Evolutionary conservation across 2,797 vertebrate species (phyloP), one percentile per base, ranked within the genome.

Genomic region (Sternarchorhynchus goeldii): DNA sequence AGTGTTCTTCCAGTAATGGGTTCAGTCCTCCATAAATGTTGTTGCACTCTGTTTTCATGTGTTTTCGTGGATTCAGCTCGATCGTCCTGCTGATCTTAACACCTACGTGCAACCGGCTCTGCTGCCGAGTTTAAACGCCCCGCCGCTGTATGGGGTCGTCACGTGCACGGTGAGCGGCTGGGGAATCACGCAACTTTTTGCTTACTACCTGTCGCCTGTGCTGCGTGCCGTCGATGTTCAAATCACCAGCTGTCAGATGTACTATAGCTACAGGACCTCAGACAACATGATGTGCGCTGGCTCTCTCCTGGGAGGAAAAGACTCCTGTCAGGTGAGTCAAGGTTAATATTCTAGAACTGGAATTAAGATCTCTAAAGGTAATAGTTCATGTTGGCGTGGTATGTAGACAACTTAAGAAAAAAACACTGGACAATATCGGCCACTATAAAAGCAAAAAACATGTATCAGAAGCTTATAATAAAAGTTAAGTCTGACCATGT

Each of bases 261-360:
- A 89, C 86, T 94, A 94, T 86, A 89, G 87, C 88, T 91, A 88
- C 87, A 90, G 89, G 84, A 83, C 91, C 82, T 91, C 92, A 7
- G 20, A 86, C 0, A 94, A 94, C 88, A 94, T 94, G 92, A 63
- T 94, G 59, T 94, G 92, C 63, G 93, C 93, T 0, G 92, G 92
- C 25, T 90, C 88, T 2, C 12, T 8, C 16, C 12, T 3, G 0
- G 93, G 93, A 0, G 92, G 92, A 20, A 94, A 87, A 84, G 93
- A 94, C 84, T 91, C 93, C 6, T 94, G 93, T 82, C 92, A 92
- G 91, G 93, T 94, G 82, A 91, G 67, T 29, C 62, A 14, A 3
- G 39, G 57, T 7, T n/a, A n/a, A n/a, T n/a, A n/a, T 8, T 58
- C 10, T 16, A 18, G 6, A 50, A 21, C 39, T 1, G 31, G 3